phyloP scores from a whole-genome alignment of 2,888 invertebrate species.

The Acanthacorydalis orientalis region DNA sequence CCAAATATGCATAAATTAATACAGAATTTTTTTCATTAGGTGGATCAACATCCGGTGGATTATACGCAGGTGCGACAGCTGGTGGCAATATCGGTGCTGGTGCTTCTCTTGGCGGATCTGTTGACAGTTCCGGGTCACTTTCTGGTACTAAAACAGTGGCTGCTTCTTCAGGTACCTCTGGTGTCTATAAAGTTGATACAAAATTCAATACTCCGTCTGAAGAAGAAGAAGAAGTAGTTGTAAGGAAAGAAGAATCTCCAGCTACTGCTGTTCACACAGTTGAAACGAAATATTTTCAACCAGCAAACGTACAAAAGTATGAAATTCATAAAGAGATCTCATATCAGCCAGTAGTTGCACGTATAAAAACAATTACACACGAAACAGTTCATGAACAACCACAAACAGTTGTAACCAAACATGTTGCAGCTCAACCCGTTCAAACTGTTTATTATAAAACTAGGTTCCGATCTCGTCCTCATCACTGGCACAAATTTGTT shows the following conservation, averaged over 20 bases:
- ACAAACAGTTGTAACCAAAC: too few species aligned
- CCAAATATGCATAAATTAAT: background rate
- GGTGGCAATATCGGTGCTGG: slow-evolving; percentile 34
- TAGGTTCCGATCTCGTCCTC: too few species aligned
- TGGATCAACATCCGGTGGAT: slow-evolving; percentile 26
- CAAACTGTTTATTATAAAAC: background rate
- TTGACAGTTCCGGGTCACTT: slow-evolving; percentile 19
- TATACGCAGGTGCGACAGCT: slow-evolving; percentile 42
- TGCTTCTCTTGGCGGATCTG: slow-evolving; percentile 33
- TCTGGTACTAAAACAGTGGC: slow-evolving; percentile 16
- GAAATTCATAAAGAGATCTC: background rate
- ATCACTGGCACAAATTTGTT: too few species aligned
- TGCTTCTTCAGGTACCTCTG: slow-evolving; percentile 12
- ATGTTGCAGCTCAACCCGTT: background rate
- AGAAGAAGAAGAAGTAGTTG: slow-evolving; percentile 8
- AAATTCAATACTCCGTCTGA: slow-evolving; percentile 9
- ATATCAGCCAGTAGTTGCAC: background rate
- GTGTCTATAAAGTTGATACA: slow-evolving; percentile 8
- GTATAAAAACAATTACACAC: too few species aligned
- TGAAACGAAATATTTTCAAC: background rate
- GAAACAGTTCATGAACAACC: too few species aligned
- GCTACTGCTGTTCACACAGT: background rate
- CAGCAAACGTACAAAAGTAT: background rate
- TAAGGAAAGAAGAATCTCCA: slow-evolving; percentile 9
- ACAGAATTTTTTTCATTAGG: slow-evolving; percentile 4